Evolutionary conservation across 2,113 vertebrate species (phyloP).

Genomic region (Thalassarche chlororhynchos): DNA sequence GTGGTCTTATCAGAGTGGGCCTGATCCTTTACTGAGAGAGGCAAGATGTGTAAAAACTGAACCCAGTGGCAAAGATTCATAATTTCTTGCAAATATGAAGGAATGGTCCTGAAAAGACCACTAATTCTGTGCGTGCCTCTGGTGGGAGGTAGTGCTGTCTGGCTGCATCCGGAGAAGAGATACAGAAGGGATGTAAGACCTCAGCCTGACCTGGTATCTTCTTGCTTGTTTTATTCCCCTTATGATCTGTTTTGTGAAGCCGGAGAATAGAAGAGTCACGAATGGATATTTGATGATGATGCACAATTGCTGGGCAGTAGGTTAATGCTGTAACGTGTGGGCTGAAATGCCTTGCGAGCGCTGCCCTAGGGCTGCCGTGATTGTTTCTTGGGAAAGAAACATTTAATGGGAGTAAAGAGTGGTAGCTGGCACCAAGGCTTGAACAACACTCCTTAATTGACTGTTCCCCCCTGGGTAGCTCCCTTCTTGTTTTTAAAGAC

Average conservation of each 20-base stretch:
- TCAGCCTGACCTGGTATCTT: background rate
- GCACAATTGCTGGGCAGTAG: slow-evolving; percentile 14
- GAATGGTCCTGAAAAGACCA: background rate
- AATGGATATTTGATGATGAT: slow-evolving; percentile 8
- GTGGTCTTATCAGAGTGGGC: background rate
- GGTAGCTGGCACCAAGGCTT: background rate
- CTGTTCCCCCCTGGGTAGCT: background rate
- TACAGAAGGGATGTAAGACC: background rate
- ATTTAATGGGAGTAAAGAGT: background rate
- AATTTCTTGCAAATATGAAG: background rate
- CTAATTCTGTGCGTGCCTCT: background rate
- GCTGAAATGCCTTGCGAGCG: background rate
- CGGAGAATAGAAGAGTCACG: background rate
- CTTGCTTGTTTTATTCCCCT: background rate
- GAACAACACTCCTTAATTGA: background rate
- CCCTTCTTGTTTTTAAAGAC: background rate
- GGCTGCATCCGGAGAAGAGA: background rate
- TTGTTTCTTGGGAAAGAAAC: background rate
- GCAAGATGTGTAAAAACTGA: background rate
- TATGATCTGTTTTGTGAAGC: background rate
- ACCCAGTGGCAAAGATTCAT: background rate
- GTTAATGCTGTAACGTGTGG: slow-evolving; percentile 7
- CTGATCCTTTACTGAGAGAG: background rate
- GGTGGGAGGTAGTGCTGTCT: background rate
- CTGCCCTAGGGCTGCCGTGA: background rate